These are phyloP conservation scores for Hemiscyllium ocellatum DNA, from an alignment of 2,113 vertebrate genomes.

Conservation along the genomic window DNA sequence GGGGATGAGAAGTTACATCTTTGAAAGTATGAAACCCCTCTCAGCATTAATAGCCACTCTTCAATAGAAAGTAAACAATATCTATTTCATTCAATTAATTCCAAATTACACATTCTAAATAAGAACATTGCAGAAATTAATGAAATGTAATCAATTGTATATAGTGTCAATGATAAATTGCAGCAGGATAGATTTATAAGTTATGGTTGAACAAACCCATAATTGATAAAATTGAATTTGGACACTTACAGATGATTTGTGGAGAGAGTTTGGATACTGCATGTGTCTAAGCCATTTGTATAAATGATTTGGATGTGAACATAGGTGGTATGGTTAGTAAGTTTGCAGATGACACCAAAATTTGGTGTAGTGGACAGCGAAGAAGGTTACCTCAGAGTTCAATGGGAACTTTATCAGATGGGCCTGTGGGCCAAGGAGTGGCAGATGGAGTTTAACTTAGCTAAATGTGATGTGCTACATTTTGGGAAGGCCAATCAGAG, in stretches of 20 bases:
- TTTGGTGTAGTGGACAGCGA: too few relatives aligned
- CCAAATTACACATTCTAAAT: not conserved
- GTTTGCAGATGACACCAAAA: too few relatives aligned
- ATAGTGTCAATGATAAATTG: not conserved
- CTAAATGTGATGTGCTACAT: too few relatives aligned
- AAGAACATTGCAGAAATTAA: not conserved
- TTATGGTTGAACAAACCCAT: not conserved
- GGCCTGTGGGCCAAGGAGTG: too few relatives aligned
- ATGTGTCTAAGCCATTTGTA: not conserved
- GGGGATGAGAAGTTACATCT: not conserved
- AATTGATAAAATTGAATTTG: not conserved
- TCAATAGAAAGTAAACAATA: not conserved
- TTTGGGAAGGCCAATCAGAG: too few relatives aligned
- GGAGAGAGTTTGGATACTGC: not conserved
- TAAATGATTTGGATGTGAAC: too few relatives aligned
- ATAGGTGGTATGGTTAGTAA: too few relatives aligned
- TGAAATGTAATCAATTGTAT: not conserved
- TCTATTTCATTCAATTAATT: constrained; percentile 10
- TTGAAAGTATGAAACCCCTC: not conserved
- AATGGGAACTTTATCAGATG: too few relatives aligned
- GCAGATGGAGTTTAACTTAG: too few relatives aligned
- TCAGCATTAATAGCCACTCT: not conserved
- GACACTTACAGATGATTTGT: not conserved
- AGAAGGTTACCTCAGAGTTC: too few relatives aligned
- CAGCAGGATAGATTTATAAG: not conserved